A percentile compares a stretch with the other conserved stretches of the same genome.
These are phyloP conservation scores for Phrynocephalus guinanensis DNA, from an alignment of 2,797 vertebrate genomes.

Conservation along the genomic window DNA sequence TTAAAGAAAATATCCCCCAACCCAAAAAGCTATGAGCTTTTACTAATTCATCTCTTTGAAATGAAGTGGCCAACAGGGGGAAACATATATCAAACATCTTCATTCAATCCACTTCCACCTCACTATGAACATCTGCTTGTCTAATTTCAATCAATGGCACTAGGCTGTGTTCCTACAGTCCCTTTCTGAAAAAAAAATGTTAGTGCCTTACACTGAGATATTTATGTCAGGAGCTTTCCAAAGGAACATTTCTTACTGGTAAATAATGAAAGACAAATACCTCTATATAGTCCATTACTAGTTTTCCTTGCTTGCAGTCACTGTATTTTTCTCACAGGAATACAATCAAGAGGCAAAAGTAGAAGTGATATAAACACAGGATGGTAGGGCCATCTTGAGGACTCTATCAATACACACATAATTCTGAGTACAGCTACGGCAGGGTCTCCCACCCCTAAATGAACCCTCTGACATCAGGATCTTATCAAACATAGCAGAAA, in stretches of 20 bases:
- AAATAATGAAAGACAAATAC: slow-evolving; percentile 6
- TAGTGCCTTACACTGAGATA: neutral
- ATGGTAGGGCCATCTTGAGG: neutral
- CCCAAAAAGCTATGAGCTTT: neutral
- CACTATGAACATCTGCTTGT: neutral
- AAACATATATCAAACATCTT: neutral
- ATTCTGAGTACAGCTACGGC: neutral
- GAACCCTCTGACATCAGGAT: neutral
- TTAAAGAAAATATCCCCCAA: too few species aligned
- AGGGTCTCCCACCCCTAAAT: neutral
- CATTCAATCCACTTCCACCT: neutral
- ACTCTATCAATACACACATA: slow-evolving; percentile 1
- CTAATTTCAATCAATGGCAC: neutral
- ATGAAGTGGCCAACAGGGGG: neutral
- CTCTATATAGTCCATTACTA: neutral
- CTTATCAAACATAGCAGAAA: neutral
- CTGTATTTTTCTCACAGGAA: neutral
- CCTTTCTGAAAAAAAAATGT: neutral
- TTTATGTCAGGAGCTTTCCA: neutral
- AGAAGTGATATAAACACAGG: slow-evolving; percentile 7
- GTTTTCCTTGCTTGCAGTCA: neutral
- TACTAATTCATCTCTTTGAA: neutral
- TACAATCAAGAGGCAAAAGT: neutral
- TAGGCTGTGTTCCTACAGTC: neutral
- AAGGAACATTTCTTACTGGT: neutral